Evolutionary conservation across 2,113 vertebrate species (phyloP), one percentile per base, ranked within the genome.

Genomic region (Pituophis catenifer): DNA sequence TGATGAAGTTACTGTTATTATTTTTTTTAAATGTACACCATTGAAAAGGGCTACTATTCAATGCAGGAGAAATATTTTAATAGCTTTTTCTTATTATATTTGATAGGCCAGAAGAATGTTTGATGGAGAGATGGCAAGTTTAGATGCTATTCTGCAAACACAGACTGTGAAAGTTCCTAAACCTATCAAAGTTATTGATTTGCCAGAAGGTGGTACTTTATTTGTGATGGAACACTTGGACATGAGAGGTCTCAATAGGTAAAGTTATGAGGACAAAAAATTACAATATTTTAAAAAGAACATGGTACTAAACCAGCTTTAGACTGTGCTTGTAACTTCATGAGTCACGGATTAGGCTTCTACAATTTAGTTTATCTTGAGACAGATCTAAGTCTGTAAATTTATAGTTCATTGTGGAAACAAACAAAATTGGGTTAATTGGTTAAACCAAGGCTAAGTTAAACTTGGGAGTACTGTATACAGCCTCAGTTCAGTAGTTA

Each of bases 201-300:
- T 98, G n/a, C 97, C 98, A 1, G 97, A 93, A 0, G 97, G 98
- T 2, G 98, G 97, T 86, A 97, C 98, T 52, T 85, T 98, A 0
- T 97, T 99, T 52, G 98, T 98, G 52, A 99, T 99, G 99, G 99
- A 99, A 90, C 98, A 99, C 88, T 86, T 99, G 95, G 98, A 99
- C 94, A 99, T 99, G 98, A 95, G 95, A 58, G 92, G 97, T 85
- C 97, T 99, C 15, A 98, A 93, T 97, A 99, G 98, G 99, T 99
- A 95, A 55, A 92, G 9, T 62, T 50, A 19, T 90, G 26, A 6
- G 0, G 65, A 1, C 23, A 86, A 55, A 55, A 93, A 70, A 3
- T 0, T 44, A 44, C 8, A 17, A 21, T 81, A 23, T 44, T 81
- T 81, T 44, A 44, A 53, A 7, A 62, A 85, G 9, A 62, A n/a